These are phyloP conservation scores for Boloria euphrosyne DNA, from an alignment of 2,888 invertebrate species.

Conservation along the genomic window DNA sequence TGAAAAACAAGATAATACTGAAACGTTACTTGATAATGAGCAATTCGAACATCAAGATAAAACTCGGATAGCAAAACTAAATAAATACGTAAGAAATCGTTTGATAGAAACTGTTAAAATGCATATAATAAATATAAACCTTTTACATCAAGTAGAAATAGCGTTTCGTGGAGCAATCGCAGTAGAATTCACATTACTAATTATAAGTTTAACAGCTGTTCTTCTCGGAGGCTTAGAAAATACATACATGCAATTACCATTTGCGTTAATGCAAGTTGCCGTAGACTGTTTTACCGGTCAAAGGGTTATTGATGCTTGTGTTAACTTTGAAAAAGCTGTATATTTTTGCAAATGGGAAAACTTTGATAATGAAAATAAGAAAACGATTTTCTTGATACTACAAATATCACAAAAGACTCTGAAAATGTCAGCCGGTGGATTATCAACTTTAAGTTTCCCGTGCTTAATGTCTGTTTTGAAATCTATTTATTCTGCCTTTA, in stretches of 20 bases:
- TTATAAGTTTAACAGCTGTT: conserved; percentile 53
- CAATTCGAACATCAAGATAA: background rate
- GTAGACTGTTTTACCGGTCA: conserved; percentile 64
- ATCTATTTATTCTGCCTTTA: conserved; percentile 61
- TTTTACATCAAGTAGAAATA: conserved; percentile 48
- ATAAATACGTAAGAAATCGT: conserved; percentile 40
- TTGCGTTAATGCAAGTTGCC: conserved; percentile 52
- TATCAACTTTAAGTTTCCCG: conserved; percentile 52
- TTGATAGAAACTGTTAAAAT: conserved; percentile 47
- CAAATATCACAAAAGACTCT: conserved; percentile 57
- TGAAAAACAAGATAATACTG: conserved; percentile 9
- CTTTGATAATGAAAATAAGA: conserved; percentile 56
- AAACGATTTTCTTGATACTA: conserved; percentile 48
- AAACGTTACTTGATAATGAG: background rate
- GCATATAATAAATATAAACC: conserved; percentile 49
- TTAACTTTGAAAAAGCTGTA: conserved; percentile 52
- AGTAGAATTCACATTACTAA: conserved; percentile 52
- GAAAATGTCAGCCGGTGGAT: conserved; percentile 60
- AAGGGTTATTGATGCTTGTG: conserved; percentile 55
- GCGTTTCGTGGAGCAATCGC: conserved; percentile 52
- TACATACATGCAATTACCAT: conserved; percentile 56
- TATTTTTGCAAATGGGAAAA: conserved; percentile 65
- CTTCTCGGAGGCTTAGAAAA: conserved; percentile 60
- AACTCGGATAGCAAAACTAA: background rate
- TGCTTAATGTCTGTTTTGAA: conserved; percentile 56